A percentile compares a stretch with the other conserved stretches of the same genome.
Conservation (phyloP, 2,797 vertebrate genomes). For the Anas georgica region DNA sequence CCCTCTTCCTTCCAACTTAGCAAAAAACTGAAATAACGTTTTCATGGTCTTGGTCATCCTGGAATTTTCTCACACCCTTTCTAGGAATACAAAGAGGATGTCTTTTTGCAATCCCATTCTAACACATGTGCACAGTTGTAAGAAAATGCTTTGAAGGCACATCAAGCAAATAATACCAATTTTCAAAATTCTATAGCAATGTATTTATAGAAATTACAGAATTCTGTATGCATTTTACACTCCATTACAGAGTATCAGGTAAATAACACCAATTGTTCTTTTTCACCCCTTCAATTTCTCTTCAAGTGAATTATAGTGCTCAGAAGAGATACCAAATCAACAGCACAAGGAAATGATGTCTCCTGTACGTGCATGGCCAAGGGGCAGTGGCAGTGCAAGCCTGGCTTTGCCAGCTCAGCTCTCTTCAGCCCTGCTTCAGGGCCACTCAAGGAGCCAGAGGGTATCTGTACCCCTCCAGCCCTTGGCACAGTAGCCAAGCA, state of each 20-base stretch:
- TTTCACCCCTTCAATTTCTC: conserved; percentile 12
- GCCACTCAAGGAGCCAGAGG: neutral
- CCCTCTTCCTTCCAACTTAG: neutral
- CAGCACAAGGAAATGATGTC: conserved; percentile 46
- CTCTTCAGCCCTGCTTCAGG: conserved; percentile 19
- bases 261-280: conserved; percentile 40
- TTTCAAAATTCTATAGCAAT: conserved; percentile 78
- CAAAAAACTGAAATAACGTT: neutral
- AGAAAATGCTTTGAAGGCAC: conserved; percentile 62
- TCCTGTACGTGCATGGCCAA: conserved; percentile 24
- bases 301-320: conserved; percentile 43
- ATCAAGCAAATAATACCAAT: conserved; percentile 75
- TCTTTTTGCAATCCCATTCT: conserved; percentile 23
- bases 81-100: neutral
- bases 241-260: conserved; percentile 73
- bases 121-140: neutral
- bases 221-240: conserved; percentile 77
- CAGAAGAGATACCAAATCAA: conserved; percentile 54
- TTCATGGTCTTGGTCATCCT: neutral
- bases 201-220: conserved; percentile 79
- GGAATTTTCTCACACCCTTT: conserved; percentile 10
- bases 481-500: conserved; percentile 33
- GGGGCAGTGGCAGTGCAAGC: conserved; percentile 10
- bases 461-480: neutral
- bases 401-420: conserved; percentile 12